These are phyloP conservation scores for Virgularia gustaviana DNA, from an alignment of 92 coral and sea anemone species.

Conservation along the genomic window DNA sequence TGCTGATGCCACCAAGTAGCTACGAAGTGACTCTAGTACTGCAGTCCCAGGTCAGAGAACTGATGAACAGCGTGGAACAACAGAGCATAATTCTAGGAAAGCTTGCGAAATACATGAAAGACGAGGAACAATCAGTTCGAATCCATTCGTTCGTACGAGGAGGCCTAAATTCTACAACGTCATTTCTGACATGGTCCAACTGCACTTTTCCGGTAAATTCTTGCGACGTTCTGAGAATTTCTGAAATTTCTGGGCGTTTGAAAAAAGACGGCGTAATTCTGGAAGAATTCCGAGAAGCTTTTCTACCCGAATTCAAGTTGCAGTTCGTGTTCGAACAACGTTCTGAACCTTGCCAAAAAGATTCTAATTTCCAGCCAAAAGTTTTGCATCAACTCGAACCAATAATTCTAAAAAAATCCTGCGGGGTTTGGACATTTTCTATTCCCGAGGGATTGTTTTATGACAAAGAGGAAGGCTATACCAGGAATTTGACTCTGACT, in stretches of 20 bases:
- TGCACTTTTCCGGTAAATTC: neutral
- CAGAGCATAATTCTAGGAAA: neutral
- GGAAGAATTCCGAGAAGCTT: neutral
- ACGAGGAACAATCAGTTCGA: neutral
- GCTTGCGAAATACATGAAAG: neutral
- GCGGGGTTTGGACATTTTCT: constrained; percentile 48
- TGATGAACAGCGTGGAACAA: neutral
- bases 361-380: constrained; percentile 8
- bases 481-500: constrained; percentile 64
- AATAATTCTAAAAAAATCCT: neutral
- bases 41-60: neutral
- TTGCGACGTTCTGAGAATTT: constrained; percentile 1
- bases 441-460: constrained; percentile 63
- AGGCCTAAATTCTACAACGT: neutral
- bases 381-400: neutral
- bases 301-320: constrained; percentile 4
- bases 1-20: neutral
- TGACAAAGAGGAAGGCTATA: constrained; percentile 75
- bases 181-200: constrained; percentile 39
- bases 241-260: constrained; percentile 5
- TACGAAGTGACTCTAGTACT: constrained; percentile 21
- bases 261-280: neutral
- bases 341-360: neutral
- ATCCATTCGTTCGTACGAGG: constrained; percentile 11
- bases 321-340: constrained; percentile 27